Evolutionary conservation across 2,113 vertebrate species (phyloP), one percentile per base, ranked within the genome.

Genomic region (Phylloscopus whistleri): DNA sequence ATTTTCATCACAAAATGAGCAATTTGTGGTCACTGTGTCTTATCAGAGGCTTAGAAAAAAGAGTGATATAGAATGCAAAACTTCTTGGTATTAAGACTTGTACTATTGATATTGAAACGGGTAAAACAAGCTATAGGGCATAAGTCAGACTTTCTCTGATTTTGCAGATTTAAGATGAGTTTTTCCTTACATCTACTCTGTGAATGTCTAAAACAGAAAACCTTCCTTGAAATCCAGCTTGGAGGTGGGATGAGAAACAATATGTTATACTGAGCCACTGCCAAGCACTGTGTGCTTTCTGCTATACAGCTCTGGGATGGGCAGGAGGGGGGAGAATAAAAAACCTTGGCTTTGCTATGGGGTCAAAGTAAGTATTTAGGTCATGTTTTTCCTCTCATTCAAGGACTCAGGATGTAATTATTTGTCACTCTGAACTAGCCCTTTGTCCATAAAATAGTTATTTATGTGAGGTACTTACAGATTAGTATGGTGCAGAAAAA

Each of bases 291-390:
- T 5, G 2, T 59, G 7, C 23, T 63, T 67, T 87, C 60, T 67
- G 16, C 43, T 66, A 5, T 2, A 0, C 15, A 31, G 27, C 21
- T 48, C 23, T 62, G 55, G 35, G 11, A 35, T 13, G 13, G 11
- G 12, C 7, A 21, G 7, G 5, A 28, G 10, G 3, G 6, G 3
- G 9, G 10, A 67, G 9, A 62, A 35, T 22, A 35, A 62, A 63
- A 52, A 33, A 5, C 23, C 15, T 26, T 28, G 27, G 0, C 6
- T 69, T 94, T 69, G 6, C 23, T 64, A 11, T 37, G 17, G 10
- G 8, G 8, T 79, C 17, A 46, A 64, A 76, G 27, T 33, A 77
- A 70, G 11, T 24, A 30, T 69, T 85, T 66, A 66, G 37, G 18
- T 90, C 22, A 52, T 53, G 21, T 37, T 86, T 92, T 81, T 88